Percentiles rank a stretch among this genome's conserved stretches.
Conservation (phyloP, 2,888 invertebrate genomes). For the Acrobasis repandana region DNA sequence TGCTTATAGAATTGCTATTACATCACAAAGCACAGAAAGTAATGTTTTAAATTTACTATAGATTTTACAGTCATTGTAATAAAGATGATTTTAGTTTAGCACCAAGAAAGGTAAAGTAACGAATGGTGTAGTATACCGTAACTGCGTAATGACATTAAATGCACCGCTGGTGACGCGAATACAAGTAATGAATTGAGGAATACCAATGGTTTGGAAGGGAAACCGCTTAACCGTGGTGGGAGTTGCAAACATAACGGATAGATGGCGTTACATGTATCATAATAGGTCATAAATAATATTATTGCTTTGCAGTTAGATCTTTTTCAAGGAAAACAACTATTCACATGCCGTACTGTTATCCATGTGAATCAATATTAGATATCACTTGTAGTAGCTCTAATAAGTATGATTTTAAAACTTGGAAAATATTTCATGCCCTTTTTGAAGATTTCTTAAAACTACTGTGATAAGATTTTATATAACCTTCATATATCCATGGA, state of each 20-base stretch:
- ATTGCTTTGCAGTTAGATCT: constrained; percentile 2
- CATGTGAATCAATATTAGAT: not conserved
- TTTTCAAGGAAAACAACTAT: constrained; percentile 18
- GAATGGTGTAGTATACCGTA: constrained; percentile 40
- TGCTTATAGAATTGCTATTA: not conserved
- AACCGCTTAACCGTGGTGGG: constrained; percentile 44
- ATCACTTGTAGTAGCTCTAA: not conserved
- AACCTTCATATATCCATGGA: too few species aligned
- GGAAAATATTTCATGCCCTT: too few species aligned
- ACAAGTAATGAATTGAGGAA: constrained; percentile 49
- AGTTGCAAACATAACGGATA: constrained; percentile 22
- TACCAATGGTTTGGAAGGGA: constrained; percentile 41
- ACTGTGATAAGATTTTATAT: too few species aligned
- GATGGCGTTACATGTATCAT: constrained; percentile 30
- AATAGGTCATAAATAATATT: constrained; percentile 4
- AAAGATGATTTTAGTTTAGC: not conserved
- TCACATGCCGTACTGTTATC: not conserved
- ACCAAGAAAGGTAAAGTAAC: not conserved
- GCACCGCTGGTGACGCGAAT: constrained; percentile 60
- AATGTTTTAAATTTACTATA: not conserved
- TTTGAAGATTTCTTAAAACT: too few species aligned
- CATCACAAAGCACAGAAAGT: not conserved
- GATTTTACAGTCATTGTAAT: not conserved
- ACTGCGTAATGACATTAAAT: constrained; percentile 55
- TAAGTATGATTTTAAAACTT: too few species aligned